A percentile compares a stretch with the other conserved stretches of the same genome.
phyloP scores from a whole-genome alignment of 2,888 invertebrate species.

The Athripsodes cinereus region DNA sequence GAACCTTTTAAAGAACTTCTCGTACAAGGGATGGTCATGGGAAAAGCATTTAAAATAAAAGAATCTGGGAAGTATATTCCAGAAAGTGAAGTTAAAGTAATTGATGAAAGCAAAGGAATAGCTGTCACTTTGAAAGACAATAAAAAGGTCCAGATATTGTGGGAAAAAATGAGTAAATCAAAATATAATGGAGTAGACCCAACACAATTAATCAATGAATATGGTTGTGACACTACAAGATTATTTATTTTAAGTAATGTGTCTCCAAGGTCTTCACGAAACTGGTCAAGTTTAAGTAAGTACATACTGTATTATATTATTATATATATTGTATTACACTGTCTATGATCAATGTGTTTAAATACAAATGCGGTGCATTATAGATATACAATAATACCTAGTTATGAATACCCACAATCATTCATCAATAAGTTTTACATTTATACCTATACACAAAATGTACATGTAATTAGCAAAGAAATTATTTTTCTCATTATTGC shows the following conservation, averaged over 20 bases:
- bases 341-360: no score
- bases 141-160: constrained; percentile 62
- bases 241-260: constrained; percentile 85
- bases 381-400: no score
- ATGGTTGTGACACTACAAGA: constrained; percentile 87
- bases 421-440: no score
- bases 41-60: constrained; percentile 69
- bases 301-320: constrained; percentile 17
- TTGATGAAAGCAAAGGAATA: constrained; percentile 54
- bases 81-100: constrained; percentile 54
- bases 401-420: no score
- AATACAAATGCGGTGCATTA: no score
- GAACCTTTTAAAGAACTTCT: constrained; percentile 92
- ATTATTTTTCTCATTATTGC: no score
- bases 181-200: constrained; percentile 97
- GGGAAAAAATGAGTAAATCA: constrained; percentile 99
- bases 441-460: no score
- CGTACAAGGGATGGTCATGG: constrained; percentile 95
- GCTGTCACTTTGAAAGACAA: constrained; percentile 58
- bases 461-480: no score
- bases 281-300: constrained; percentile 85
- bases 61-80: constrained; percentile 73
- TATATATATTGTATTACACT: no score
- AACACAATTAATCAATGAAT: constrained; percentile 65
- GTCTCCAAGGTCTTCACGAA: constrained; percentile 80